Percentiles rank a stretch among this genome's conserved stretches.
These are phyloP conservation scores for Phlogophora meticulosa DNA, from an alignment of 2,888 invertebrate genomes.

Conservation along the genomic window DNA sequence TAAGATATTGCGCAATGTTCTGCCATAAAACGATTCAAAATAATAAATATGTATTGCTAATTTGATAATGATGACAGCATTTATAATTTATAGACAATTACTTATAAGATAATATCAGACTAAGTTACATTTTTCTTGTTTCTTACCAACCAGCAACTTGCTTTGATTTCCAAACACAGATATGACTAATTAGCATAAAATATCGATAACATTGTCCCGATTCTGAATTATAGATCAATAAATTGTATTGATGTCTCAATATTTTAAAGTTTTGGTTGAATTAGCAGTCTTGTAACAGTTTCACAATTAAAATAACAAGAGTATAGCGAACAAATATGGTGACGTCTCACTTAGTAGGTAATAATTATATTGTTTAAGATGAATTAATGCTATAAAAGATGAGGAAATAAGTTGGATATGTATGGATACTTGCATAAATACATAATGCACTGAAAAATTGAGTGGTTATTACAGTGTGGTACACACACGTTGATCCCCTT, in stretches of 20 bases:
- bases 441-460: slow-evolving; percentile 37
- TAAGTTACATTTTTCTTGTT: slow-evolving; percentile 13
- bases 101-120: not conserved
- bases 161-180: slow-evolving; percentile 62
- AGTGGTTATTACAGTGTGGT: slow-evolving; percentile 16
- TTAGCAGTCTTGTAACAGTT: slow-evolving; percentile 59
- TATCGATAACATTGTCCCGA: slow-evolving; percentile 73
- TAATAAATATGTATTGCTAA: slow-evolving; percentile 8
- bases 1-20: not conserved
- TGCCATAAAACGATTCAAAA: slow-evolving; percentile 12
- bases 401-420: slow-evolving; percentile 5
- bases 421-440: slow-evolving; percentile 7
- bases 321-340: slow-evolving; percentile 26
- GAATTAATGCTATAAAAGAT: slow-evolving; percentile 7
- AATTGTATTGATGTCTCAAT: slow-evolving; percentile 78
- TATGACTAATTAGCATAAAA: slow-evolving; percentile 75
- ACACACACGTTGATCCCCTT: slow-evolving; percentile 43
- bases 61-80: slow-evolving; percentile 32
- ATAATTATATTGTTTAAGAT: slow-evolving; percentile 35
- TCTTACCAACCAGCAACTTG: slow-evolving; percentile 41
- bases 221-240: slow-evolving; percentile 75
- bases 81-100: slow-evolving; percentile 11
- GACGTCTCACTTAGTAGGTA: slow-evolving; percentile 19
- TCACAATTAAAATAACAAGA: slow-evolving; percentile 50
- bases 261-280: slow-evolving; percentile 66